Base-by-base conservation (phyloP, 2,797 vertebrate genomes). In the Sebastes taczanowskii region DNA sequence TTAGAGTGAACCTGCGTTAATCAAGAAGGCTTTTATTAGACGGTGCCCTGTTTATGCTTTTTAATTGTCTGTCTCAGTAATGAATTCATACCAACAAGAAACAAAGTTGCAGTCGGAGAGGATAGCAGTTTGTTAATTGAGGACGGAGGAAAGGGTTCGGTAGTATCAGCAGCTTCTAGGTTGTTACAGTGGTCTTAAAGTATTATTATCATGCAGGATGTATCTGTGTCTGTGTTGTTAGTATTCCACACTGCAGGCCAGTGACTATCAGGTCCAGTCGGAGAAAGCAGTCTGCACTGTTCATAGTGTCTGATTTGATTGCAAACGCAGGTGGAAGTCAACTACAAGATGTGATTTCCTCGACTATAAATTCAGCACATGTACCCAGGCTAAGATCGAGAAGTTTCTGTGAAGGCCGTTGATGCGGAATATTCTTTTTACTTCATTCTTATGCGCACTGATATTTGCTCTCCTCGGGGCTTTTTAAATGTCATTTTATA, bases 41-140 rank as follows among this genome's bases (percentile, higher is more conserved):
- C 67, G 13, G 32, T 65, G 80, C 23, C 67, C 69, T 83, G 81
- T 81, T 87, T 78, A 46, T 81, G 83, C 38, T 71, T 83, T 85
- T 86, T 84, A 86, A 89, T 87, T 90, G 78, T 59, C 71, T 78
- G 67, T 78, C 76, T 84, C 23, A 0, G 23, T 87, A 78, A 89
- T 86, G 14, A 84, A 84, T 86, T 90, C 71, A 70, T 52, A 64
- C 66, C 66, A 82, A 79, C 42, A 67, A 29, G 63, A 85, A 68
- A 68, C 61, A 69, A 42, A 83, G 76, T 65, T 66, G 68, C 58
- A 52, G 27, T 13, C 11, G 49, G 61, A 60, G 61, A 71, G 42
- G 70, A 75, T 74, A 59, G 59, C 38, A 62, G 56, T 81, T 81
- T 81, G 6, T 79, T 75, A 64, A 71, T 74, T 65, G 22, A 38